Conservation (phyloP, 2,113 vertebrate species). For the Neolamprologus tretocephalus region DNA sequence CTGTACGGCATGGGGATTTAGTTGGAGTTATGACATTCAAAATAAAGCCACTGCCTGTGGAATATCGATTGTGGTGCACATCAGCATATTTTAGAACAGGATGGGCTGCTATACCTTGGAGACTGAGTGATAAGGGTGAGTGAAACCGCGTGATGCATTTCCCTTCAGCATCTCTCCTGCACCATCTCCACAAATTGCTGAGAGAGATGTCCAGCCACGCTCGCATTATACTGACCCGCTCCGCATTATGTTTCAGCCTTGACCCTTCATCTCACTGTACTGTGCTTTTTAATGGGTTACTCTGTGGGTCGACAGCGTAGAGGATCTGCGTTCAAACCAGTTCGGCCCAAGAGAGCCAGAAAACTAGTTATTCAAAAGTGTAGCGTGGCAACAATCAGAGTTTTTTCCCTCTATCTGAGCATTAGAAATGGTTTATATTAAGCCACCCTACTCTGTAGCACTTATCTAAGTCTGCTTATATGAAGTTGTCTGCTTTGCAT, state of each 20-base stretch:
- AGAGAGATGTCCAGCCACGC: constrained; percentile 5
- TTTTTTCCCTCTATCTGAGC: background rate
- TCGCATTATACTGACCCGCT: background rate
- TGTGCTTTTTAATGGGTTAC: constrained; percentile 14
- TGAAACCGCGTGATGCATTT: background rate
- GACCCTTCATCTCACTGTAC: constrained; percentile 11
- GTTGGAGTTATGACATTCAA: background rate
- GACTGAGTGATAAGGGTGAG: background rate
- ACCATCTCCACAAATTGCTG: background rate
- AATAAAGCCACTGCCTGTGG: background rate
- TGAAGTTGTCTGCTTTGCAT: constrained; percentile 9
- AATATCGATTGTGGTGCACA: background rate
- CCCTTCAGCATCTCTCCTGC: background rate
- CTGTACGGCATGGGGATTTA: background rate
- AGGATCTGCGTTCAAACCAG: background rate
- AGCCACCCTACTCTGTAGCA: background rate
- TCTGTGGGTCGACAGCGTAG: background rate
- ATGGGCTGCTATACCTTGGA: background rate
- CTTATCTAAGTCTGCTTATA: background rate
- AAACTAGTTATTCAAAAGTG: background rate
- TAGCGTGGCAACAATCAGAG: background rate
- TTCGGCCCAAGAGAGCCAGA: background rate
- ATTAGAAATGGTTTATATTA: background rate
- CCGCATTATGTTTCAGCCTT: background rate
- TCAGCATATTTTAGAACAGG: background rate